Evolutionary conservation across 2,113 vertebrate genomes (phyloP), one percentile per base, ranked within the genome.

Genomic region (Odocoileus virginianus): DNA sequence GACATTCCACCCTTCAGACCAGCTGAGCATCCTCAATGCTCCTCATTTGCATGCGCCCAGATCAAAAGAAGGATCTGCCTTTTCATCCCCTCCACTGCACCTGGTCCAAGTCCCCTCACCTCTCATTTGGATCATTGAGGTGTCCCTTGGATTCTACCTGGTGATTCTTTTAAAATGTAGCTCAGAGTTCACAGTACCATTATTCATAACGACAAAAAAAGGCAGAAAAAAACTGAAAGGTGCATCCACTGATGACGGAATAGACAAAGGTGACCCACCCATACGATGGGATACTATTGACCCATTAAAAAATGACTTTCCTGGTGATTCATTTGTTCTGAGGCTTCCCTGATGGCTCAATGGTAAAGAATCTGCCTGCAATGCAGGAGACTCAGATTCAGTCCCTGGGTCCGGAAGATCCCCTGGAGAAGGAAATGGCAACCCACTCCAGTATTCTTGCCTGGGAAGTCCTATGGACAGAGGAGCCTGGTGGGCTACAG

Each of bases 11-110:
- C 81, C 71, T 58, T 50, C 85, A 25, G 33, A 52, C 40, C 57
- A 36, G 21, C 15, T 3, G 8, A 10, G 45, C 19, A 47, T 16
- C 60, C 33, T 60, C 81, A 11, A 2, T 0, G 45, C 27, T 30
- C 67, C 79, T 50, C 28, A 4, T n/a, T 28, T 5, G 23, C 6
- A 0, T 33, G 36, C 67, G 36, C 1, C 28, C 28, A 1, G 45
- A 11, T 57, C 5, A 16, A 28, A 89, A 67, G 15, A 6, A 33
- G 45, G 17, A 33, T 16, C 14, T 1, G 43, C 5, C n/a, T 21
- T 52, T 54, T 54, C 71, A 54, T 14, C 19, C 11, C 52, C 25
- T n/a, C 76, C 30, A 12, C 40, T n/a, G 27, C 54, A 17, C 82
- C 45, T 7, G 2, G 25, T 9, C 54, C 27, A 2, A 33, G 6